Evolutionary conservation across 92 coral and sea anemone genomes (phyloP), one percentile per base, ranked within the genome.

Genomic region (Porites cylindrica): DNA sequence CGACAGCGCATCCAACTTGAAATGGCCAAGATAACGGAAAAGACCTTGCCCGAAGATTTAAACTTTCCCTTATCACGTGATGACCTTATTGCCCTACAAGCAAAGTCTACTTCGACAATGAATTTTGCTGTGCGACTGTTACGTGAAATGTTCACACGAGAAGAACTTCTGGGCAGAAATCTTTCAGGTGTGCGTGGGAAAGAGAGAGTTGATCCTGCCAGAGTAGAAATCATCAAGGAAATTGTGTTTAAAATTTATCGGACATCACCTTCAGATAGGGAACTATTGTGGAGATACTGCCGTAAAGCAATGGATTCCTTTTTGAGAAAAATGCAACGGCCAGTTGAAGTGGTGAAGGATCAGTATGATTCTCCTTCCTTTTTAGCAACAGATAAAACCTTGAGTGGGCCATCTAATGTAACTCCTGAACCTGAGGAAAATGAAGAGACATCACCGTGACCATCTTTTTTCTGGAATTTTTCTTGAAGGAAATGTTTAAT

Each of bases 241-340:
- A 72, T 82, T 60, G 79, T 82, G 20, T 82, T 82, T 71, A 72
- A 60, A 51, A 51, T 82, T 82, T 82, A 82, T 82, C 79, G 71
- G 2, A 82, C 86, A 12, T 73, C 79, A 29, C 79, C 86, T 7
- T 50, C 79, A 61, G 86, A 82, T 21, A 72, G 54, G 60, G 86
- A 82, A 58, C 68, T 73, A 21, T 26, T 82, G 51, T 82, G 86
- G 86, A 82, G 72, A n/a, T 71, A 73, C 16, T 82, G 86, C 32
- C 86, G 69, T 13, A 82, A 82, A 43, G 86, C 86, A 1, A 82
- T 82, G 80, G 80, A 82, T 71, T 82, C 86, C 64, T 82, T 32
- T 62, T 58, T 82, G 72, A 79, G 86, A 43, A 72, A 73, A 56
- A 71, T 82, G 78, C 79, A 82, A 43, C 77, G 68, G 43, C 83